Conservation (phyloP, 2,113 vertebrate genomes). For the Penelope pileata region DNA sequence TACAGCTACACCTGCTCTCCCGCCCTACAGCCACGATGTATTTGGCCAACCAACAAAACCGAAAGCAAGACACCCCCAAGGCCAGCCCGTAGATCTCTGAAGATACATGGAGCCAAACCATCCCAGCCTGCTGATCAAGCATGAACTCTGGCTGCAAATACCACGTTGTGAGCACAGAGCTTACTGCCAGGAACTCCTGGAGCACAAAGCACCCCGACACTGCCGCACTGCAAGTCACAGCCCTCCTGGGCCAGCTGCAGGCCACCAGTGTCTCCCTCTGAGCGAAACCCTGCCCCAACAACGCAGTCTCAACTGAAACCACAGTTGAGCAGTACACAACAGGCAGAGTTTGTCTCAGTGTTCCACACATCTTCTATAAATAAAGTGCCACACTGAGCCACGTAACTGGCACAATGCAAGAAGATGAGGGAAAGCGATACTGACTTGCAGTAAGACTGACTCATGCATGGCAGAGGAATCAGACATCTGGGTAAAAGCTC, state of each 20-base stretch:
- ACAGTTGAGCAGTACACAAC: rapidly evolving
- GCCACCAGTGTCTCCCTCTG: rapidly evolving
- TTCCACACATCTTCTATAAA: not conserved
- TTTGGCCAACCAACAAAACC: not conserved
- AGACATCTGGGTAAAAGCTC: not conserved
- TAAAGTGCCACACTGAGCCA: not conserved
- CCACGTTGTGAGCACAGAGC: not conserved
- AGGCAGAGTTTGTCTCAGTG: not conserved
- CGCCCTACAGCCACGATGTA: not conserved
- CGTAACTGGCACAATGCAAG: not conserved
- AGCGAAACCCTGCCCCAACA: not conserved
- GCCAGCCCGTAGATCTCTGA: not conserved
- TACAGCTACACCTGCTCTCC: not conserved
- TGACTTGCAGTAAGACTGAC: not conserved
- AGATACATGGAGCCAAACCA: not conserved
- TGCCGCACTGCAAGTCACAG: not conserved
- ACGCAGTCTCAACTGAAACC: not conserved
- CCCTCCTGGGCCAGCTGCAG: not conserved
- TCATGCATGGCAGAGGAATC: not conserved
- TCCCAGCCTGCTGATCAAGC: not conserved
- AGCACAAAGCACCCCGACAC: not conserved
- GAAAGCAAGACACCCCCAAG: not conserved
- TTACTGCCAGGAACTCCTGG: not conserved
- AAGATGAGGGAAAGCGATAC: not conserved
- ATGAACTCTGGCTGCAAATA: not conserved